phyloP scores from a whole-genome alignment of 2,113 vertebrate genomes.

The Muntiacus muntjak region DNA sequence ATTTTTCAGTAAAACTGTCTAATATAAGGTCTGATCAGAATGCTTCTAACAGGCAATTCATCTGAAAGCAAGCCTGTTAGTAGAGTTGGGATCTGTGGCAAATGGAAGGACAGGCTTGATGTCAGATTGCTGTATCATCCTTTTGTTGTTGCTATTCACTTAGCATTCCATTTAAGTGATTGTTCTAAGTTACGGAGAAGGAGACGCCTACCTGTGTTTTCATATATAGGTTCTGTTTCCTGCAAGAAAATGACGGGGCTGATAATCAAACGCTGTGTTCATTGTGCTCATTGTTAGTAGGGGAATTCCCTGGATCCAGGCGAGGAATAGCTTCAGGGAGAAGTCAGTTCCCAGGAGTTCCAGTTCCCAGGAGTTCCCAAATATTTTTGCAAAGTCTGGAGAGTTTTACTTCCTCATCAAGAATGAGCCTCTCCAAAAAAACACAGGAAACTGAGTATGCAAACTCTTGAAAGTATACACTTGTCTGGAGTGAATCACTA shows the following conservation, averaged over 20 bases:
- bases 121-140: not conserved
- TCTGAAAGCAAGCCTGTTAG: not conserved
- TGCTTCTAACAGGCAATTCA: fast-evolving
- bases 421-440: not conserved
- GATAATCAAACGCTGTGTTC: not conserved
- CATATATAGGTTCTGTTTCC: not conserved
- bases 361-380: not conserved
- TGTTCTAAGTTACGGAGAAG: not conserved
- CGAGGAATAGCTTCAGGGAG: not conserved
- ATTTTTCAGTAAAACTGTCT: not conserved
- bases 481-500: not conserved
- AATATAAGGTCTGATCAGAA: too few relatives aligned
- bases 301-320: too few relatives aligned
- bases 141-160: not conserved
- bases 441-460: not conserved
- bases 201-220: not conserved
- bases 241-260: too few relatives aligned
- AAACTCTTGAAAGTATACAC: not conserved
- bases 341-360: not conserved
- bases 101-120: not conserved
- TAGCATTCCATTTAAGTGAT: not conserved
- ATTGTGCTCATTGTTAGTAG: not conserved
- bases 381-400: not conserved
- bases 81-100: not conserved
- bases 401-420: too few relatives aligned